Evolutionary conservation across 2,888 invertebrate genomes (phyloP).

Genomic region (Cremastinae sp.): DNA sequence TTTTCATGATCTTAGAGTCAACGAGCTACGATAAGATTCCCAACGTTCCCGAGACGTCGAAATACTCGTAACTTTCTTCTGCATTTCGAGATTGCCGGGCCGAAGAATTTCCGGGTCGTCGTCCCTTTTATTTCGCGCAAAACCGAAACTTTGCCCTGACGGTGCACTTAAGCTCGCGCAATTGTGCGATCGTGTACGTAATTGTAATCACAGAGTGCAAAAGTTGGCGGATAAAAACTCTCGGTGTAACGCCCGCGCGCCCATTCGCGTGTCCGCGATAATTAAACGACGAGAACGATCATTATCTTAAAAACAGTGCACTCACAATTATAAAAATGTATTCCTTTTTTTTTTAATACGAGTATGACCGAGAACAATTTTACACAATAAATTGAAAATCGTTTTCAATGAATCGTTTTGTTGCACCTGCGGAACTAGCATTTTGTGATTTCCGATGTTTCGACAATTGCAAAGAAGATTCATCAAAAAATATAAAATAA

Average conservation of each 20-base stretch:
- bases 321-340: conserved; percentile 22
- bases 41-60: conserved; percentile 20
- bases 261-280: conserved; percentile 58
- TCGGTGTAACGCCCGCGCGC: conserved; percentile 50
- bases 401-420: too few species aligned
- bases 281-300: conserved; percentile 48
- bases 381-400: too few species aligned
- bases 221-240: conserved; percentile 26
- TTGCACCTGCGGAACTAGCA: too few species aligned
- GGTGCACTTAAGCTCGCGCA: neutral
- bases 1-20: conserved; percentile 50
- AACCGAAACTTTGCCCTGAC: neutral
- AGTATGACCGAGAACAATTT: too few species aligned
- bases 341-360: neutral
- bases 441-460: too few species aligned
- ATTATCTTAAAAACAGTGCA: conserved; percentile 38
- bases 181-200: neutral
- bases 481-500: too few species aligned
- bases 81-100: conserved; percentile 21
- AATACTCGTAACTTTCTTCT: conserved; percentile 32
- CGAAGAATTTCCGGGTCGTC: conserved; percentile 57
- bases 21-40: conserved; percentile 60
- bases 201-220: conserved; percentile 29
- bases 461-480: too few species aligned
- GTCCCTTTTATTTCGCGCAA: conserved; percentile 18